Evolutionary conservation across 2,888 invertebrate species (phyloP), one percentile per base, ranked within the genome.

Genomic region (Peribatodes rhomboidaria): DNA sequence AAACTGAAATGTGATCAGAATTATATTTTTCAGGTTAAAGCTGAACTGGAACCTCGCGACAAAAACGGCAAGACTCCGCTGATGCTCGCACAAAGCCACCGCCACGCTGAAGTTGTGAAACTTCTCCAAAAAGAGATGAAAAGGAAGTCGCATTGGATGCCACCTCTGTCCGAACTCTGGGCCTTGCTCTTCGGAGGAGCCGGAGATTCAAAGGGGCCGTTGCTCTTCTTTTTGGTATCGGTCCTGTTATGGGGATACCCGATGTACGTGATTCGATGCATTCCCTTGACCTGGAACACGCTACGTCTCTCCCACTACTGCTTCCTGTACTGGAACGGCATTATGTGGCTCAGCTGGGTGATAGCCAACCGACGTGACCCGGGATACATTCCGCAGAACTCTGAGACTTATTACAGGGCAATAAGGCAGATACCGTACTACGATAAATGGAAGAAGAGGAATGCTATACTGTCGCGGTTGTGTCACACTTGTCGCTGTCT

Each of bases 281-380:
- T 98, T 70, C 98, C 98, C 0, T 94, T 97, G 44, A 98, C 98
- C 0, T 98, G 98, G 98, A 97, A 98, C 82, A 95, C 97, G 8
- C 89, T 98, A 42, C 94, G 97, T 0, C 95, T 97, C 0, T 97
- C 97, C 0, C 98, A 98, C 85, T 97, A 98, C 78, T 96, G 97
- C 80, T 98, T 98, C 85, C 96, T 98, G 69, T 97, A 97, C 80
- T 97, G 97, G 96, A 98, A 98, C 86, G 94, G 95, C 6, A 95
- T 98, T 10, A 98, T 98, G 98, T 98, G 98, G 98, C 92, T 98
- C 10, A 97, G 97, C 78, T 97, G 98, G 96, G 95, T 97, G 61
- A 96, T 98, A 52, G 98, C 98, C 4, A 98, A 98, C 81, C 95
- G 98, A 16, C 95, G 96, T 57, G 97, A 98, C 88, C 98, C 98